Evolutionary conservation across 2,113 vertebrate genomes (phyloP).

Genomic region (Alligator mississippiensis): DNA sequence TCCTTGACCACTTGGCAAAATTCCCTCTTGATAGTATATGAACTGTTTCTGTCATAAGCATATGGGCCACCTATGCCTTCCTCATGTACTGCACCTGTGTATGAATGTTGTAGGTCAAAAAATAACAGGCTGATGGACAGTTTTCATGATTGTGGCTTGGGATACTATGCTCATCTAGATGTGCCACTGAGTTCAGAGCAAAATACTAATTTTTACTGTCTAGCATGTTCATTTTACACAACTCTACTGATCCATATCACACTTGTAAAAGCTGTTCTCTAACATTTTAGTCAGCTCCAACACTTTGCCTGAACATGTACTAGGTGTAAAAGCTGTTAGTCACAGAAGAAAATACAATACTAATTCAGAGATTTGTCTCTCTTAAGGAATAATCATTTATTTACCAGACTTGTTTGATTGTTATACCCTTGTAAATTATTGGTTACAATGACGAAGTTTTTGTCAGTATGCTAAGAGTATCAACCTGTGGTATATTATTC

Average conservation of each 20-base stretch:
- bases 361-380: background rate
- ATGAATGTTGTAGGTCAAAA: slow-evolving; percentile 10
- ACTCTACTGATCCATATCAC: background rate
- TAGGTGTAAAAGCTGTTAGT: background rate
- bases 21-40: background rate
- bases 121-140: background rate
- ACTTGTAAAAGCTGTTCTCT: background rate
- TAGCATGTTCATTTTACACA: background rate
- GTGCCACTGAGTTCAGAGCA: background rate
- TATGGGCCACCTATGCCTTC: background rate
- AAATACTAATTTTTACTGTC: background rate
- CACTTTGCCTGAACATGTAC: background rate
- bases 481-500: background rate
- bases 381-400: background rate
- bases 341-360: background rate
- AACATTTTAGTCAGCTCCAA: background rate
- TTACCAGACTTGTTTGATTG: background rate
- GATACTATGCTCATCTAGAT: background rate
- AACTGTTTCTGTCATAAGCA: slow-evolving; percentile 16
- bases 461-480: background rate
- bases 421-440: background rate
- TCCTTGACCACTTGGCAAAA: no score
- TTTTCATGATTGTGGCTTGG: background rate
- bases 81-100: slow-evolving; percentile 25
- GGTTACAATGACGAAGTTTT: background rate